phyloP scores from a whole-genome alignment of 2,113 vertebrate species.

The Uria aalge region DNA sequence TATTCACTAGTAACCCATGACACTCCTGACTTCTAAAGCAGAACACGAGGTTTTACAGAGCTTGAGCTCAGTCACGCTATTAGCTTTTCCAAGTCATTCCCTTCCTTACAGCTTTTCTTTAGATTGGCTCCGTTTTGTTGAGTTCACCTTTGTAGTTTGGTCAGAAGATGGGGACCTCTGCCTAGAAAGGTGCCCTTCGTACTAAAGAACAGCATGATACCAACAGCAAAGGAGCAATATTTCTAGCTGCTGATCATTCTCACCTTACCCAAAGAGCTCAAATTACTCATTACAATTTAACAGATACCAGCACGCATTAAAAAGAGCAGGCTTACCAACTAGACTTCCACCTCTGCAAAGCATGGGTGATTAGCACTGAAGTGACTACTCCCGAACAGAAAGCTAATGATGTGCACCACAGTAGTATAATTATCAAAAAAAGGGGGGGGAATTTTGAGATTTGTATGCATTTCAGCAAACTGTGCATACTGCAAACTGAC shows the following conservation, averaged over 20 bases:
- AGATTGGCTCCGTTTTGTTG: neutral
- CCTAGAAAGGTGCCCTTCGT: neutral
- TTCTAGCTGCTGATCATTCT: neutral
- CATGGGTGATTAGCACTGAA: neutral
- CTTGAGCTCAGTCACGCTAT: neutral
- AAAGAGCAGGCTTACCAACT: neutral
- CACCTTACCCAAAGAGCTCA: conserved; percentile 8
- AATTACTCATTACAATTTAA: conserved; percentile 8
- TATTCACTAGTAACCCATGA: neutral
- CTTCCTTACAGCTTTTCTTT: neutral
- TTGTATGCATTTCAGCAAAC: neutral
- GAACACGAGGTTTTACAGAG: neutral
- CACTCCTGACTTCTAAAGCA: neutral
- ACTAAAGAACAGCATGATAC: neutral
- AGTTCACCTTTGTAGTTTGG: neutral
- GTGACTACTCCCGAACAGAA: neutral
- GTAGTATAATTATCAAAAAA: neutral
- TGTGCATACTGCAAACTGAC: accelerated
- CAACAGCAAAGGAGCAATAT: neutral
- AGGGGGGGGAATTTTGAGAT: accelerated
- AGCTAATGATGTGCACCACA: neutral
- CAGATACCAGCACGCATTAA: neutral
- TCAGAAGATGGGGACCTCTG: neutral
- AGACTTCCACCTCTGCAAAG: neutral
- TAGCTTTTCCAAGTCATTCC: neutral